These are phyloP conservation scores for Gnathonemus longibarbis DNA, from an alignment of 2,113 vertebrate genomes.

Conservation along the genomic window DNA sequence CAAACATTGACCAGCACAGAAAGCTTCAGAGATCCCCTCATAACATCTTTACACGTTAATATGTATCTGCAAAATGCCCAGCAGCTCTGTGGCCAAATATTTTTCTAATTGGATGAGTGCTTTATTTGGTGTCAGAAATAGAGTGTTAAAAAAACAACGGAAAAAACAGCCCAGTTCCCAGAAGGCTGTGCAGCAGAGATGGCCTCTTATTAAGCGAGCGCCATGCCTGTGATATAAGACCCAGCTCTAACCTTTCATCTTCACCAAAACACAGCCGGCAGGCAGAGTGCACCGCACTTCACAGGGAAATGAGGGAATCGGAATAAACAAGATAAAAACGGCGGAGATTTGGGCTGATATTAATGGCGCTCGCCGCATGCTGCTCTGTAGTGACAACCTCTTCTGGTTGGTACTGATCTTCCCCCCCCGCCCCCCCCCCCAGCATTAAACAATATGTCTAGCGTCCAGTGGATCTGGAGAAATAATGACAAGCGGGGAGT, in stretches of 20 bases:
- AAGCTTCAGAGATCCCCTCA: not conserved
- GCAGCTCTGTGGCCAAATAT: not conserved
- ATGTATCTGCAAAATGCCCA: constrained; percentile 1
- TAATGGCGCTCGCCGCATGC: not conserved
- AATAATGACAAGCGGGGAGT: not conserved
- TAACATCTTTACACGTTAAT: not conserved
- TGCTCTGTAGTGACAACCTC: not conserved
- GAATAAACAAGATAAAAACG: constrained; percentile 6
- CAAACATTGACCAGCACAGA: not conserved
- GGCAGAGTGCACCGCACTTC: not conserved
- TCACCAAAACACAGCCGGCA: not conserved
- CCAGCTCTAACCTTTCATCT: constrained; percentile 4
- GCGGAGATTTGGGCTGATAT: constrained; percentile 13
- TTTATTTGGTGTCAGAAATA: constrained; percentile 17
- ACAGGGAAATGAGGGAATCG: not conserved
- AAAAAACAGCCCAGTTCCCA: not conserved
- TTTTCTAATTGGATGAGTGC: constrained; percentile 18
- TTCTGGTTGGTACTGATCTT: not conserved
- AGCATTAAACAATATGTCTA: not conserved
- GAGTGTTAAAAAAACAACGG: not conserved
- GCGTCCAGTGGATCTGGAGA: not conserved
- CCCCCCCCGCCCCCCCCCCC: too few species aligned
- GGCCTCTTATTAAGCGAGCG: not conserved
- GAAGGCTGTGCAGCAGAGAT: not conserved
- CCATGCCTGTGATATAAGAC: not conserved